phyloP scores from a whole-genome alignment of 1,140 invertebrate species.

The Saccostrea glomerata region DNA sequence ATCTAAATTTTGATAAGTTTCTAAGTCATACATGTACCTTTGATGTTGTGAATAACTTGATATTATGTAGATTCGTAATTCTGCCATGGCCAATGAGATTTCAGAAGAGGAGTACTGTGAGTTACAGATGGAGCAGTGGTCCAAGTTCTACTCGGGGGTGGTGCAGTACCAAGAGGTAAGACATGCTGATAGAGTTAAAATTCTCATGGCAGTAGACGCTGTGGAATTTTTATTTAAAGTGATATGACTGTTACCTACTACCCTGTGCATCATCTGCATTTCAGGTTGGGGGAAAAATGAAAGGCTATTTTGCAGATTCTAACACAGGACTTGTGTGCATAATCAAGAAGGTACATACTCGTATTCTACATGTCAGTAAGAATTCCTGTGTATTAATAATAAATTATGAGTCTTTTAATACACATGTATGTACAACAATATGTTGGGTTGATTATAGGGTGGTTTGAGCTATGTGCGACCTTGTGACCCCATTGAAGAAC shows the following conservation, averaged over 20 bases:
- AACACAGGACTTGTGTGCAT: constrained; percentile 78
- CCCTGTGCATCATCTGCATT: background rate
- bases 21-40: too few relatives aligned
- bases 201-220: too few relatives aligned
- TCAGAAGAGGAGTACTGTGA: constrained; percentile 88
- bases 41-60: too few relatives aligned
- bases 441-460: constrained; percentile 49
- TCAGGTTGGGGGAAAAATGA: constrained; percentile 78
- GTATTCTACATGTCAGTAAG: too few relatives aligned
- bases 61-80: constrained; percentile 83
- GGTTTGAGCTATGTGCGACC: constrained; percentile 77
- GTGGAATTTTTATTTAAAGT: too few relatives aligned
- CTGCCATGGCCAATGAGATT: constrained; percentile 81
- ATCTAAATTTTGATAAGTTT: too few relatives aligned
- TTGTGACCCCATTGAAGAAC: constrained; percentile 73
- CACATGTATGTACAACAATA: background rate
- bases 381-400: too few relatives aligned
- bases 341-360: constrained; percentile 77
- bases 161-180: constrained; percentile 89
- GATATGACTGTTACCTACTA: background rate
- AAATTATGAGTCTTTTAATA: too few relatives aligned
- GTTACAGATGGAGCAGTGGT: constrained; percentile 89
- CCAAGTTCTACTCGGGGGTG: constrained; percentile 93
- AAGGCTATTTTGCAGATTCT: constrained; percentile 79
- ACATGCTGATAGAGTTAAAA: too few relatives aligned